A percentile compares a stretch with the other conserved stretches of the same genome.
phyloP scores from a whole-genome alignment of 2,888 invertebrate genomes.

The Xestia xanthographa region DNA sequence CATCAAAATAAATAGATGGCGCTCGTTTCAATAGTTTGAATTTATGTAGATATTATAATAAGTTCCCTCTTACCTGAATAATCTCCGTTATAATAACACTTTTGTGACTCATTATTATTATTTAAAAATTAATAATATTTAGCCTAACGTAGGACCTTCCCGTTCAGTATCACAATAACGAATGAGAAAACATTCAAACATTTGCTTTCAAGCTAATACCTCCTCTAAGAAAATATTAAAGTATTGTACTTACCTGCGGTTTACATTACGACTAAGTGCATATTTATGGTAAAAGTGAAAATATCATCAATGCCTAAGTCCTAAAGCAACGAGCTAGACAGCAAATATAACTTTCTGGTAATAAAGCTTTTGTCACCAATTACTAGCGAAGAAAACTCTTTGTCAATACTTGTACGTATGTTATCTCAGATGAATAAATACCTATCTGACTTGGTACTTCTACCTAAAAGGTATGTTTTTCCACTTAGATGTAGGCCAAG shows the following conservation, averaged over 20 bases:
- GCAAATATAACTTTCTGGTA: conserved; percentile 22
- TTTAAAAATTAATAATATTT: neutral
- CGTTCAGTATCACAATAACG: conserved; percentile 6
- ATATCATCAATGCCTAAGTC: neutral
- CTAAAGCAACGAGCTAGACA: neutral
- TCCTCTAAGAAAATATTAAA: neutral
- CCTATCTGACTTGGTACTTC: neutral
- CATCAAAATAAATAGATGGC: conserved; percentile 29
- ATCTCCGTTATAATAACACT: conserved; percentile 26
- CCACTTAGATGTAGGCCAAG: neutral
- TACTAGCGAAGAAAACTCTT: neutral
- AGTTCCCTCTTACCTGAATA: conserved; percentile 39
- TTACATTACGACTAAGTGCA: neutral
- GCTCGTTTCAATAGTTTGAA: neutral
- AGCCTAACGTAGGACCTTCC: conserved; percentile 10
- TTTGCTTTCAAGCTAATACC: neutral
- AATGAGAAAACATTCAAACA: conserved; percentile 21
- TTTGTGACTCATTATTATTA: conserved; percentile 16
- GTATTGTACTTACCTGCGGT: conserved; percentile 38
- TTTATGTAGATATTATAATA: neutral
- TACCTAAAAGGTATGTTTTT: neutral
- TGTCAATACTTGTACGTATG: neutral
- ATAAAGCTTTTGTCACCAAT: neutral
- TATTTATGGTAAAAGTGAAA: conserved; percentile 37
- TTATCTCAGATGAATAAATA: neutral